Evolutionary conservation across 2,888 invertebrate genomes (phyloP), one percentile per base, ranked within the genome.

Genomic region (Acanthopleura granulata): DNA sequence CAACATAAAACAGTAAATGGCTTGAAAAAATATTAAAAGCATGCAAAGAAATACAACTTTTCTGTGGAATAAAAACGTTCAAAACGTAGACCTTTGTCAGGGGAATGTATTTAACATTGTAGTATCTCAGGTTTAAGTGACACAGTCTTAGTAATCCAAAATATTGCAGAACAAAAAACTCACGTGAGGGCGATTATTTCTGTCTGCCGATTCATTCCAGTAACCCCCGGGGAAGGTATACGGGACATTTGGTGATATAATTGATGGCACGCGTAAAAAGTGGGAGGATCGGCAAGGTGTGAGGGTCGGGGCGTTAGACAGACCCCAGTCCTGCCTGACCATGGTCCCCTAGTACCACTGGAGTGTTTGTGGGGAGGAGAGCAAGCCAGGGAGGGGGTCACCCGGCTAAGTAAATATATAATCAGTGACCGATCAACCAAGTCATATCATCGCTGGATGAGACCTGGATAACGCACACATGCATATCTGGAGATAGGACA

Each of bases 251-350:
- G 57, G 18, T 18, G 22, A n/a, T 18, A 22, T 57, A 57, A 57
- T 12, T 12, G 12, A 27, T 27, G 29, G 66, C 66, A 66, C 66
- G 66, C 66, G 66, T 27, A 16, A 66, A 66, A 66, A 27, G 66
- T 66, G 25, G 66, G 66, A 22, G 66, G 66, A 25, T 22, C 22
- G 66, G 22, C 12, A 22, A 22, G 57, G 57, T 57, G 57, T 57
- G 57, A 57, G 57, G 57, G 22, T 22, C 22, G 18, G 57, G 22
- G 57, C 12, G 57, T 12, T 57, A 57, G 57, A 57, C 57, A 22
- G 57, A n/a, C n/a, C 12, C 57, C 57, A 12, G 4, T 40, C 40
- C 40, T 6, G 40, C 40, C 40, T 40, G 40, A 40, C 40, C 3
- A 40, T 40, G 40, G 40, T 40, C 40, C 40, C 40, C 40, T 40